Evolutionary conservation across 2,888 invertebrate species (phyloP).

Genomic region (Drosophila atroscutellata): DNA sequence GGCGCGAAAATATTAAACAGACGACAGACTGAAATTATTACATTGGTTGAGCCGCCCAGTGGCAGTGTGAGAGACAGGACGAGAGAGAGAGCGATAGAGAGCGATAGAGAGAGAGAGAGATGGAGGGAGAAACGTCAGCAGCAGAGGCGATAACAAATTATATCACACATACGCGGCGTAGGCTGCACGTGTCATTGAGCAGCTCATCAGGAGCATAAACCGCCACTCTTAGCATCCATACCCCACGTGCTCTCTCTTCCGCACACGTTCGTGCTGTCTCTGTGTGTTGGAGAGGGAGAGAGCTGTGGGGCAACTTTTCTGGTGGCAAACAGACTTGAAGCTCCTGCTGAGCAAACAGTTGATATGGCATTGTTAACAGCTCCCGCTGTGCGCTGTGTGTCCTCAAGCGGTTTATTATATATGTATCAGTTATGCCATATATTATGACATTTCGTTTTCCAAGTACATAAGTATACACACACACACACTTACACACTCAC

Average conservation of each 20-base stretch:
- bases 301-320: slow-evolving; percentile 19
- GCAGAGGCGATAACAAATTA: slow-evolving; percentile 74
- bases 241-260: not conserved
- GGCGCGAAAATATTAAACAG: slow-evolving; percentile 79
- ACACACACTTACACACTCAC: not conserved
- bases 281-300: slow-evolving; percentile 30
- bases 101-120: not conserved
- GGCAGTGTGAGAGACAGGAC: not conserved
- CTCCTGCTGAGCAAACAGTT: slow-evolving; percentile 64
- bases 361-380: slow-evolving; percentile 64
- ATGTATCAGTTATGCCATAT: slow-evolving; percentile 66
- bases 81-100: not conserved
- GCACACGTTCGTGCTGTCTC: slow-evolving; percentile 3
- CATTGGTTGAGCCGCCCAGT: slow-evolving; percentile 6
- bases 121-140: slow-evolving; percentile 33
- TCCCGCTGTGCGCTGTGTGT: slow-evolving; percentile 27
- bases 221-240: slow-evolving; percentile 35
- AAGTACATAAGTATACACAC: slow-evolving; percentile 32
- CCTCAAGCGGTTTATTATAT: slow-evolving; percentile 77
- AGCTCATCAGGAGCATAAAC: slow-evolving; percentile 72
- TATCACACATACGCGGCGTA: slow-evolving; percentile 73
- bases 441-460: slow-evolving; percentile 74
- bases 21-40: slow-evolving; percentile 70
- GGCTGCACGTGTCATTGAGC: slow-evolving; percentile 76
- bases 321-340: slow-evolving; percentile 14